Percentiles rank a stretch among this genome's conserved stretches.
Conservation (phyloP, 2,888 invertebrate species). For the Octonoba sinensis region DNA sequence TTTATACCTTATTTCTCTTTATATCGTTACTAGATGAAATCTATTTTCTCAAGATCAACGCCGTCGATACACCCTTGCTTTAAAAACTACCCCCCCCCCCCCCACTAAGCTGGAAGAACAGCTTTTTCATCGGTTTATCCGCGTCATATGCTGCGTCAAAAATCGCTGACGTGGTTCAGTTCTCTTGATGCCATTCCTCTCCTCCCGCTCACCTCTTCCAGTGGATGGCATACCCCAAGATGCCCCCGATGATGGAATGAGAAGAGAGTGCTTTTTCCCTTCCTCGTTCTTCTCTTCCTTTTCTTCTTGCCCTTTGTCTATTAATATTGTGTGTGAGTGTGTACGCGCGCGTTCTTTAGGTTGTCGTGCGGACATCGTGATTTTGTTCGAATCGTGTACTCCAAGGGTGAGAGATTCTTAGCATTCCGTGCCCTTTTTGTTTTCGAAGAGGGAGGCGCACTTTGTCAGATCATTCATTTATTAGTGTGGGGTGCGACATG, state of each 20-base stretch:
- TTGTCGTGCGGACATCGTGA: too few relatives aligned
- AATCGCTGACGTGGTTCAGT: conserved; percentile 18
- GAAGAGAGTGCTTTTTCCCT: neutral
- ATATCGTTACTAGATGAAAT: conserved; percentile 5
- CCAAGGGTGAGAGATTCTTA: too few relatives aligned
- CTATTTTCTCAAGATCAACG: conserved; percentile 10
- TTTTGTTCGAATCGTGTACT: too few relatives aligned
- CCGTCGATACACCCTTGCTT: conserved; percentile 4
- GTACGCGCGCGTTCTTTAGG: neutral
- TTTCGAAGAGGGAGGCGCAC: too few relatives aligned
- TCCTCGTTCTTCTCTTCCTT: too few relatives aligned
- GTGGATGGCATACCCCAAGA: neutral
- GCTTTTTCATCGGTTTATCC: conserved; percentile 3
- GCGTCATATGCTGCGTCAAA: conserved; percentile 27
- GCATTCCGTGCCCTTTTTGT: too few relatives aligned
- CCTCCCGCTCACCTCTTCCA: neutral
- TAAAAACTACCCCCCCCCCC: neutral
- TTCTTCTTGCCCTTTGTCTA: too few relatives aligned
- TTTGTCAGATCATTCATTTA: too few relatives aligned
- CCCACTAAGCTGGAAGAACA: neutral
- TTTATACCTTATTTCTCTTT: neutral
- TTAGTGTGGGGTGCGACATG: too few relatives aligned
- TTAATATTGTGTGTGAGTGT: neutral
- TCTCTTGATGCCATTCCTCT: neutral
- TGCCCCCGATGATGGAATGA: neutral